phyloP scores from a whole-genome alignment of 2,888 invertebrate species.

The Drosophila pseudotalamancana region DNA sequence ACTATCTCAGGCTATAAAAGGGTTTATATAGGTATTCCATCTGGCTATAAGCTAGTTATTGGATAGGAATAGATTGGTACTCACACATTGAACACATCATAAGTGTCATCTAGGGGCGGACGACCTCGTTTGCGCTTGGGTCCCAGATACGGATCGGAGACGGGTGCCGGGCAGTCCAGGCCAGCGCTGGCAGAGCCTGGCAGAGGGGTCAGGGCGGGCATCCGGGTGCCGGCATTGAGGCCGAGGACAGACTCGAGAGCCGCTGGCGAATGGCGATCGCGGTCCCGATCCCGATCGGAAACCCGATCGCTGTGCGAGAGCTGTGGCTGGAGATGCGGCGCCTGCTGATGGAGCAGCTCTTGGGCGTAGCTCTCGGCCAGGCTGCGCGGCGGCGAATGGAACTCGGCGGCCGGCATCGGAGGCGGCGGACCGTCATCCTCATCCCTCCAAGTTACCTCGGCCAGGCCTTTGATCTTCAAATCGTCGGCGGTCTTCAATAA shows the following conservation, averaged over 20 bases:
- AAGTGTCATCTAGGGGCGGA: conserved; percentile 87
- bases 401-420: conserved; percentile 75
- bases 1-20: no score
- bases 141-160: conserved; percentile 77
- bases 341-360: conserved; percentile 58
- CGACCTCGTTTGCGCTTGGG: conserved; percentile 88
- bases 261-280: conserved; percentile 49
- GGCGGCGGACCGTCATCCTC: conserved; percentile 77
- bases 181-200: conserved; percentile 59
- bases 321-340: conserved; percentile 35
- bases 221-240: conserved; percentile 41
- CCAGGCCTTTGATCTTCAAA: conserved; percentile 94
- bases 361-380: conserved; percentile 66
- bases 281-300: conserved; percentile 38
- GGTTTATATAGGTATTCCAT: no score
- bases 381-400: conserved; percentile 75
- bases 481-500: conserved; percentile 96
- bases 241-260: conserved; percentile 46
- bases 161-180: conserved; percentile 54
- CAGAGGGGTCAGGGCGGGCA: conserved; percentile 82
- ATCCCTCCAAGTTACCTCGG: conserved; percentile 93
- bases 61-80: no score
- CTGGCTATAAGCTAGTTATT: no score
- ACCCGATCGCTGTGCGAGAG: conserved; percentile 26
- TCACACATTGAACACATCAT: conserved; percentile 84